Evolutionary conservation across 1,140 invertebrate species (phyloP).

Genomic region (Hyphantria cunea): DNA sequence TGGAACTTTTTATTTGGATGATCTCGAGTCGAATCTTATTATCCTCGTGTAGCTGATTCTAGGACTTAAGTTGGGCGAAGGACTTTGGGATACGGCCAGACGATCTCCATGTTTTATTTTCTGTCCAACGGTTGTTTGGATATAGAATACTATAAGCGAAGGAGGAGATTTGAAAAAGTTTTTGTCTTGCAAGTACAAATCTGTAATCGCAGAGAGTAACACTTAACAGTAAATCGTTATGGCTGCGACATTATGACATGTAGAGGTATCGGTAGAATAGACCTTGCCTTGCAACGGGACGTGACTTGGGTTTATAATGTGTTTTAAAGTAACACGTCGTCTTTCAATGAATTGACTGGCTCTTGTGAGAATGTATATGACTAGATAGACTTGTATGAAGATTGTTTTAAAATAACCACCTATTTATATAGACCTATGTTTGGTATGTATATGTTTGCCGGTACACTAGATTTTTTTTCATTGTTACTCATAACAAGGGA

Average conservation of each 20-base stretch:
- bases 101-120: too few species aligned
- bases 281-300: constrained; percentile 59
- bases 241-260: constrained; percentile 52
- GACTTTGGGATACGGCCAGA: too few species aligned
- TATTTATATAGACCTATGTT: too few species aligned
- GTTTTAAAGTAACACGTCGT: constrained; percentile 41
- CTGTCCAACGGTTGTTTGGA: too few species aligned
- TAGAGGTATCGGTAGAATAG: constrained; percentile 57
- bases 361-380: constrained; percentile 4
- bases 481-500: not conserved
- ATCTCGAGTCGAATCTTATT: constrained; percentile 44
- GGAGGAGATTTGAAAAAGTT: too few species aligned
- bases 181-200: constrained; percentile 15
- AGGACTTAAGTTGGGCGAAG: too few species aligned
- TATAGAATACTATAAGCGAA: too few species aligned
- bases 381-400: not conserved
- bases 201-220: constrained; percentile 20
- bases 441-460: too few species aligned
- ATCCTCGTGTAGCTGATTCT: constrained; percentile 37
- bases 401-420: not conserved
- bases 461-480: not conserved
- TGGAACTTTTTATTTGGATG: constrained; percentile 20
- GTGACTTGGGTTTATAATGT: constrained; percentile 61
- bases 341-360: constrained; percentile 40
- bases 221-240: constrained; percentile 40